Conservation (phyloP, 2,113 vertebrate genomes). For the Penelope pileata region DNA sequence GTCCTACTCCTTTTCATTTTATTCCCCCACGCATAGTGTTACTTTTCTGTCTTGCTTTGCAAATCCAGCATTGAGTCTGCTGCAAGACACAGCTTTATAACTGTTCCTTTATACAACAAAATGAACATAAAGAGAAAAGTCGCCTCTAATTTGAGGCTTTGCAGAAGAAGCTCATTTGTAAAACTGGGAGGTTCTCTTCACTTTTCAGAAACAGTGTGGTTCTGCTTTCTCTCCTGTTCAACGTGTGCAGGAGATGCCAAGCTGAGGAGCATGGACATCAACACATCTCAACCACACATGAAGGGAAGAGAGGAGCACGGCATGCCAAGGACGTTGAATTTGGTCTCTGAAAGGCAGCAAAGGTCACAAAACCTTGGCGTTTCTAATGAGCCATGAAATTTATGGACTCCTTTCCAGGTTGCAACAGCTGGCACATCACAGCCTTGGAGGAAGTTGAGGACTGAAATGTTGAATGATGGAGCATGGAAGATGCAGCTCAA, state of each 20-base stretch:
- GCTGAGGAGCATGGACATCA: not conserved
- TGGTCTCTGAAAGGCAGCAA: not conserved
- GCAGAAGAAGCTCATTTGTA: not conserved
- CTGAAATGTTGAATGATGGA: not conserved
- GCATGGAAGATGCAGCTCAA: not conserved
- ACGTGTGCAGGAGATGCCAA: not conserved
- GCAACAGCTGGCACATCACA: not conserved
- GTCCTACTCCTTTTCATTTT: not conserved
- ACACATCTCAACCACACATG: accelerated
- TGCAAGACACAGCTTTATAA: not conserved
- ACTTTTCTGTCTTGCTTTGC: not conserved
- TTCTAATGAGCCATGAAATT: not conserved
- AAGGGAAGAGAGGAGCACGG: not conserved
- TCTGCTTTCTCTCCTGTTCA: not conserved
- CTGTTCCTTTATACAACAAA: not conserved
- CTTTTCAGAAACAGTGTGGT: not conserved
- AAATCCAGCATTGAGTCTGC: not conserved
- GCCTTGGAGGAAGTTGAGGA: not conserved
- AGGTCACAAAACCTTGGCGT: not conserved
- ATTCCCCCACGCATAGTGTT: not conserved
- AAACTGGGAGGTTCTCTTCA: not conserved
- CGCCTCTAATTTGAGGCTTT: not conserved
- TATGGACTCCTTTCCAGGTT: not conserved
- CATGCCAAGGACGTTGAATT: accelerated
- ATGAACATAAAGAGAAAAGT: accelerated